phyloP scores from a whole-genome alignment of 2,113 vertebrate genomes.

The Rhinopithecus roxellana region DNA sequence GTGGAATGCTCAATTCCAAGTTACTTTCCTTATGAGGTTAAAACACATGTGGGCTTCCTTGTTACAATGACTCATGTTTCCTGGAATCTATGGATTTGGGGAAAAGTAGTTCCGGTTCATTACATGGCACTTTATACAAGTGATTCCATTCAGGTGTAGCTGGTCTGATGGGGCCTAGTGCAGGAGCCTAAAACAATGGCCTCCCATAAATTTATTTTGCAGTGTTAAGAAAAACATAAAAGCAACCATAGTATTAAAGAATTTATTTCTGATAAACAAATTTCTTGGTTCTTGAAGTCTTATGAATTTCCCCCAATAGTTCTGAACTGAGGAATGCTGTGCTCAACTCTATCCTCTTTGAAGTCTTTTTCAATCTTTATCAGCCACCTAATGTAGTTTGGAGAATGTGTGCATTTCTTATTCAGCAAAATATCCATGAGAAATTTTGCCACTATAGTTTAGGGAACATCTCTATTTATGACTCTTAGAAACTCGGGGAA shows the following conservation, averaged over 20 bases:
- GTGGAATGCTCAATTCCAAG: neutral
- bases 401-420: neutral
- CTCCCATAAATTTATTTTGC: neutral
- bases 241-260: neutral
- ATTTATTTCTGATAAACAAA: neutral
- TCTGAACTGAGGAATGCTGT: neutral
- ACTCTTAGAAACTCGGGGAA: neutral
- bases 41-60: neutral
- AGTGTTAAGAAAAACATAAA: neutral
- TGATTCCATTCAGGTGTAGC: neutral
- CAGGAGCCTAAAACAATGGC: neutral
- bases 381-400: neutral
- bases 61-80: neutral
- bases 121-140: neutral
- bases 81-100: neutral
- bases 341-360: neutral
- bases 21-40: too few relatives aligned
- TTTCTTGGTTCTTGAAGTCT: neutral
- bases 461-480: neutral
- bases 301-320: neutral
- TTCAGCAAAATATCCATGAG: neutral
- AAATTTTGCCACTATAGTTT: neutral
- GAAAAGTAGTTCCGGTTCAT: neutral
- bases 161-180: neutral
- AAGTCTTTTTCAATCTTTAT: neutral